These are phyloP conservation scores for Dinoponera quadriceps DNA, from an alignment of 1,140 invertebrate genomes.

Conservation along the genomic window DNA sequence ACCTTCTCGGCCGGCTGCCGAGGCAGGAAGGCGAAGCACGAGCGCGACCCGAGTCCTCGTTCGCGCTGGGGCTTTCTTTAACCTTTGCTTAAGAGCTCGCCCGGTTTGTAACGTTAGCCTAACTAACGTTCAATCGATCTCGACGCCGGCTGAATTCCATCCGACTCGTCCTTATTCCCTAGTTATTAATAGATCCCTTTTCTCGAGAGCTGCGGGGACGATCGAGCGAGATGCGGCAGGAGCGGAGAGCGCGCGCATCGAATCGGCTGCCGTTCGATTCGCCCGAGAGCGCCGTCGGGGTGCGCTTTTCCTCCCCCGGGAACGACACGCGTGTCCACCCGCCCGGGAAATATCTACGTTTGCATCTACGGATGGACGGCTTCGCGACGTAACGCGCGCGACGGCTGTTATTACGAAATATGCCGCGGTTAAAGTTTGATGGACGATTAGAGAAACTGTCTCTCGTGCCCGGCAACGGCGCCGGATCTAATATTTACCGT, in stretches of 20 bases:
- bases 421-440: constrained; percentile 38
- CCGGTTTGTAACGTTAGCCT: neutral
- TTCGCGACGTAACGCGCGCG: neutral
- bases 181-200: neutral
- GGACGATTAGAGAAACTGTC: constrained; percentile 49
- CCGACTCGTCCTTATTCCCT: neutral
- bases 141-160: neutral
- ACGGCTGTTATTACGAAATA: constrained; percentile 41
- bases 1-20: constrained; percentile 16
- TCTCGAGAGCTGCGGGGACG: neutral
- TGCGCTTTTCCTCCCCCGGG: neutral
- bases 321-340: no score
- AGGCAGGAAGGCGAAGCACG: neutral
- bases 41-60: neutral
- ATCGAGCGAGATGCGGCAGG: no score
- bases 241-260: no score
- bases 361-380: neutral
- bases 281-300: no score
- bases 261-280: no score
- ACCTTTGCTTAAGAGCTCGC: constrained; percentile 13
- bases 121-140: constrained; percentile 10
- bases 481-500: constrained; percentile 47
- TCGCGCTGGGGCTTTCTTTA: neutral
- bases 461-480: neutral
- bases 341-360: neutral